Evolutionary conservation across 2,113 vertebrate species (phyloP).

Genomic region (Helogale parvula): DNA sequence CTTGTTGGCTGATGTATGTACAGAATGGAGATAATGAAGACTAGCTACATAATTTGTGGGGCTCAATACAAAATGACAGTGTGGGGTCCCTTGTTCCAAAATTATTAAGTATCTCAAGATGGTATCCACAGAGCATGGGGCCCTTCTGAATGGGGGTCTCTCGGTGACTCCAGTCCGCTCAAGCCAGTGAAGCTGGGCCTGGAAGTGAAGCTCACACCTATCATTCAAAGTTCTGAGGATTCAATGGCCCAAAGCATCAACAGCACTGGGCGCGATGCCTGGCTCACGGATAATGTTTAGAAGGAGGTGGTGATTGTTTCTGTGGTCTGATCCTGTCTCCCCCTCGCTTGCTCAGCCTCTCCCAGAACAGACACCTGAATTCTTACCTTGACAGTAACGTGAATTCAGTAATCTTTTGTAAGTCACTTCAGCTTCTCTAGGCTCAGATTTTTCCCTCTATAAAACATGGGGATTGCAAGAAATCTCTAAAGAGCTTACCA

Average conservation of each 20-base stretch:
- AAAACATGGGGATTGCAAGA: slow-evolving; percentile 35
- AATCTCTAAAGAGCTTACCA: slow-evolving; percentile 59
- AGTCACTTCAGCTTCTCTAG: slow-evolving; percentile 41
- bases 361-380: not conserved
- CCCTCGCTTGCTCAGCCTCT: not conserved
- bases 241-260: not conserved
- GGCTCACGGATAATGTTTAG: not conserved
- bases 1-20: not conserved
- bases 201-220: not conserved
- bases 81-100: not conserved
- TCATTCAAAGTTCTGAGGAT: too few species aligned
- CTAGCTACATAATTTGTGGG: not conserved
- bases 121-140: not conserved
- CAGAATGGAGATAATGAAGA: not conserved
- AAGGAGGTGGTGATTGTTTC: not conserved
- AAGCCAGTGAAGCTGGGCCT: not conserved
- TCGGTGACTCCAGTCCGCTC: not conserved
- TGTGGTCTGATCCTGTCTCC: not conserved
- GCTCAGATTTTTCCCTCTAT: slow-evolving; percentile 16
- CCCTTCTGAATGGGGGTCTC: not conserved
- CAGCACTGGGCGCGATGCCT: not conserved
- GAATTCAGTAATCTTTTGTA: slow-evolving; percentile 25
- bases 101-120: slow-evolving; percentile 27
- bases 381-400: not conserved
- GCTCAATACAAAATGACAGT: not conserved